Conservation (phyloP, 2,888 invertebrate species). For the Calameuta filiformis region DNA sequence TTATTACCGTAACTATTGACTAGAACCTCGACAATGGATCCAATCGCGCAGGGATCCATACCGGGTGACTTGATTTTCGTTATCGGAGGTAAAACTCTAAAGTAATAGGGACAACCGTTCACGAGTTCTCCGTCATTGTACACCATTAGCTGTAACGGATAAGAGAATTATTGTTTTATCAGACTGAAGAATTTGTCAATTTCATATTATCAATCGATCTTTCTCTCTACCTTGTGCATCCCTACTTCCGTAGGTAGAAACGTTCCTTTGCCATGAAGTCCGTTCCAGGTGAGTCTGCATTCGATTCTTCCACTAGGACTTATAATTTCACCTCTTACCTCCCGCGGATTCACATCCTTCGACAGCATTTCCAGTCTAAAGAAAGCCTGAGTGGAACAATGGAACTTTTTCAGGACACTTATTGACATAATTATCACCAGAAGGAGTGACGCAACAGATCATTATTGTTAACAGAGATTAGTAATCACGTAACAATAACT, state of each 20-base stretch:
- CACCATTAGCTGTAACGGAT: slow-evolving; percentile 67
- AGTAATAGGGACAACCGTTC: slow-evolving; percentile 77
- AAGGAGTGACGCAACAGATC: background rate
- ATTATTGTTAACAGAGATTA: background rate
- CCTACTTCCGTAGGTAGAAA: slow-evolving; percentile 92
- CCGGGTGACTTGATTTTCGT: slow-evolving; percentile 90
- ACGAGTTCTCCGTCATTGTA: slow-evolving; percentile 72
- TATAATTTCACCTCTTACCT: slow-evolving; percentile 80
- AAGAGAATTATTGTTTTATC: slow-evolving; percentile 12
- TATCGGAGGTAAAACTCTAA: slow-evolving; percentile 87
- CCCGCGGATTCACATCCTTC: slow-evolving; percentile 76
- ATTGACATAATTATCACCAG: background rate
- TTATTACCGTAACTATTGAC: slow-evolving; percentile 82
- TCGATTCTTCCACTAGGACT: slow-evolving; percentile 79
- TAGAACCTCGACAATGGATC: slow-evolving; percentile 94
- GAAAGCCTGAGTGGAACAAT: slow-evolving; percentile 72
- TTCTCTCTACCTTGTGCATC: slow-evolving; percentile 79
- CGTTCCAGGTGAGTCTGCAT: slow-evolving; percentile 65
- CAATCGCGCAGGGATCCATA: slow-evolving; percentile 95
- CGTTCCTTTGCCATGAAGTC: slow-evolving; percentile 76
- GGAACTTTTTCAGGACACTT: background rate
- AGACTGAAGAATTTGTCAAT: background rate
- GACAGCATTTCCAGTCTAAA: slow-evolving; percentile 81
- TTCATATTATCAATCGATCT: background rate
- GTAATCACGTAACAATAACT: slow-evolving; percentile 48